Conservation (phyloP, 2,888 invertebrate species). For the Salpingus planirostris region DNA sequence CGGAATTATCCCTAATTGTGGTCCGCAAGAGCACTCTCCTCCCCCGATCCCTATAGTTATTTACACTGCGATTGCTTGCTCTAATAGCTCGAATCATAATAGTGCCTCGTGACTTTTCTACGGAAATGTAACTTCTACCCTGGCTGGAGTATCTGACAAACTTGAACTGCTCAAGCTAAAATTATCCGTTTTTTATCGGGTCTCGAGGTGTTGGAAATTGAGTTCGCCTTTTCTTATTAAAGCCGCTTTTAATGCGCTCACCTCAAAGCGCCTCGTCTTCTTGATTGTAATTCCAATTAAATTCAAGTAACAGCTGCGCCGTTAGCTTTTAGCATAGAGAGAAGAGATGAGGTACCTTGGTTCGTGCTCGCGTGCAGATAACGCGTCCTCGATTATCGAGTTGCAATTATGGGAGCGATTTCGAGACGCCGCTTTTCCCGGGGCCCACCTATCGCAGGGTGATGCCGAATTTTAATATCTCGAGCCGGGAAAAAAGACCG, state of each 20-base stretch:
- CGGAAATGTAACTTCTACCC: no score
- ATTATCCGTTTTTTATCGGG: no score
- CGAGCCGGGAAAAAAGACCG: constrained; percentile 1
- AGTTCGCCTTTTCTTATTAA: background rate
- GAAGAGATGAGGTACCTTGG: no score
- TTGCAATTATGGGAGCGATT: no score
- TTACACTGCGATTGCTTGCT: constrained; percentile 6
- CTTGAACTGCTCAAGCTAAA: no score
- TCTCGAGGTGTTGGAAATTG: background rate
- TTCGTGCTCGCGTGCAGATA: no score
- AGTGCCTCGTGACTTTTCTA: no score
- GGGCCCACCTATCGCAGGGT: no score
- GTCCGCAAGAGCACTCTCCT: constrained; percentile 3
- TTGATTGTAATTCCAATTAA: constrained; percentile 10
- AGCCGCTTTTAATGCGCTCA: constrained; percentile 7
- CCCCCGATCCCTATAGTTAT: no score
- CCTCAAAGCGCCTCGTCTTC: constrained; percentile 5
- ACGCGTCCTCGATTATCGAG: no score
- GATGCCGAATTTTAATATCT: constrained; percentile 2
- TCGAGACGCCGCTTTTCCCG: no score
- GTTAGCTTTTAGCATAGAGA: constrained; percentile 9
- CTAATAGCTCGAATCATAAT: background rate
- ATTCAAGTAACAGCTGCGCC: constrained; percentile 12
- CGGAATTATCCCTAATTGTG: constrained; percentile 9
- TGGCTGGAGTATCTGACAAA: no score